Evolutionary conservation across 2,113 vertebrate species (phyloP).

Genomic region (Arvicanthis niloticus): DNA sequence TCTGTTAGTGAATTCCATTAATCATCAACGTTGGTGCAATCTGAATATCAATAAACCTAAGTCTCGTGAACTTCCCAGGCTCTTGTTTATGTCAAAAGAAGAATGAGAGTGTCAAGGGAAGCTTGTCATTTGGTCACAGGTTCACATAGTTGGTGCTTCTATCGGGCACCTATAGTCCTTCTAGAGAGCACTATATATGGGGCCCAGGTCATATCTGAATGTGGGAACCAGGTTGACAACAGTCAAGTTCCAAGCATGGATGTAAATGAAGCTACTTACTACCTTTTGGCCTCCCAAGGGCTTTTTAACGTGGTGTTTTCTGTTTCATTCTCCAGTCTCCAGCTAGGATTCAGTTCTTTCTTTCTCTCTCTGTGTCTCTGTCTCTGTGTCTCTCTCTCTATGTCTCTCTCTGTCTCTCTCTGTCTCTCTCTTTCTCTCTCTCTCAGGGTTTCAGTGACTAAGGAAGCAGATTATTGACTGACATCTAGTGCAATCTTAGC

Average conservation of each 20-base stretch:
- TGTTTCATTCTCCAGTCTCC: not conserved
- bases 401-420: not conserved
- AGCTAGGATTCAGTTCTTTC: not conserved
- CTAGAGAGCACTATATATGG: too few relatives aligned
- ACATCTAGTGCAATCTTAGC: not conserved
- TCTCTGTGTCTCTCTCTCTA: too few relatives aligned
- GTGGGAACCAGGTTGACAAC: not conserved
- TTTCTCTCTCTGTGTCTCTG: too few relatives aligned
- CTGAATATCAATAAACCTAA: not conserved
- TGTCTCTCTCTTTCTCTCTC: not conserved
- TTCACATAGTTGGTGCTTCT: accelerated
- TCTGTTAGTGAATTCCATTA: not conserved
- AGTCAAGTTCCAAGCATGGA: not conserved
- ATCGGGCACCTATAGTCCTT: too few relatives aligned
- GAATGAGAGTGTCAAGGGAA: not conserved
- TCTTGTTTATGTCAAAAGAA: not conserved
- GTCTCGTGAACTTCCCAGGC: not conserved
- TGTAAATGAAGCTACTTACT: too few relatives aligned
- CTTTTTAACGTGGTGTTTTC: not conserved
- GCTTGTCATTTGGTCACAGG: not conserved
- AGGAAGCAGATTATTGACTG: not conserved
- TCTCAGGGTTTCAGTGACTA: not conserved
- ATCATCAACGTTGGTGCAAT: too few relatives aligned
- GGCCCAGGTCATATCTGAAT: too few relatives aligned
- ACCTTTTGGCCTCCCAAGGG: not conserved